Evolutionary conservation across 2,113 vertebrate species (phyloP).

Genomic region (Hippocampus zosterae): DNA sequence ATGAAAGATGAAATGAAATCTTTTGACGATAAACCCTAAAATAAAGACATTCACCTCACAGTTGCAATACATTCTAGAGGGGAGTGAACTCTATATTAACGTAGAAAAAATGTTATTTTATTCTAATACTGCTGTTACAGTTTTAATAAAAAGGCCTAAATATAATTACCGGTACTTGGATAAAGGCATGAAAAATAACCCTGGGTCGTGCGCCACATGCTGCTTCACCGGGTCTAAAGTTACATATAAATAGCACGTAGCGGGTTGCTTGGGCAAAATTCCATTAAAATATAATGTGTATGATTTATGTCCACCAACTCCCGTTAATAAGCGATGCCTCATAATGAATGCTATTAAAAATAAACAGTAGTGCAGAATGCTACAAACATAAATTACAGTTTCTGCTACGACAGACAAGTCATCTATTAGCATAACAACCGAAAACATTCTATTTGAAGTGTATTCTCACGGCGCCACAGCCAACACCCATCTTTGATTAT

Average conservation of each 20-base stretch:
- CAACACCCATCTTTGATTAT: conserved; percentile 34
- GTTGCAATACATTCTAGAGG: too few species aligned
- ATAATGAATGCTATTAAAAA: conserved; percentile 68
- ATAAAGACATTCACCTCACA: too few species aligned
- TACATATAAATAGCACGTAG: background rate
- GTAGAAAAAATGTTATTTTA: too few species aligned
- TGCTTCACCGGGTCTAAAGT: background rate
- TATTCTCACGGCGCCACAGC: conserved; percentile 14
- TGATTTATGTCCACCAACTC: conserved; percentile 23
- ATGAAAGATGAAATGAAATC: too few species aligned
- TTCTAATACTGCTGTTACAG: too few species aligned
- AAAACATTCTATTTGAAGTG: conserved; percentile 52
- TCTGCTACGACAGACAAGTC: conserved; percentile 44
- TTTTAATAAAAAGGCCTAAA: background rate
- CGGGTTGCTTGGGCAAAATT: background rate
- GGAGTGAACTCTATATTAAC: too few species aligned
- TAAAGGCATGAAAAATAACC: background rate
- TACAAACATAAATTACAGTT: conserved; percentile 55
- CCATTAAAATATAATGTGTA: background rate
- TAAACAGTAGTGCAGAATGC: conserved; percentile 58
- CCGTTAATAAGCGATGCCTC: conserved; percentile 59
- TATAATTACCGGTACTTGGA: background rate
- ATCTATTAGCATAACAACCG: conserved; percentile 54
- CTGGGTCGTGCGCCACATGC: background rate
- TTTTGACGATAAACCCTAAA: too few species aligned